phyloP scores from a whole-genome alignment of 2,797 vertebrate genomes.

The Microchirus variegatus region DNA sequence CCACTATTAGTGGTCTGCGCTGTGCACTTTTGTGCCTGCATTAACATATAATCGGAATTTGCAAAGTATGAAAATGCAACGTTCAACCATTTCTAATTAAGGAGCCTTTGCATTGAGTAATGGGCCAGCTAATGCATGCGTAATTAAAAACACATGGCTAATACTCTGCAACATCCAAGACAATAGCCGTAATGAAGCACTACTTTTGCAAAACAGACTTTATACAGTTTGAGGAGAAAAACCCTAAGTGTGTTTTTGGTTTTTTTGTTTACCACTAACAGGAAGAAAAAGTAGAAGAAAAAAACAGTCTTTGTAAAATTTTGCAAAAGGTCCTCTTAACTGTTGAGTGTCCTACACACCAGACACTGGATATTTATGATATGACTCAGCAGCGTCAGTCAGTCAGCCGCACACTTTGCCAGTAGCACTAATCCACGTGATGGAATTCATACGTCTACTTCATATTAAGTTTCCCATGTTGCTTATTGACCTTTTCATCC shows the following conservation, averaged over 20 bases:
- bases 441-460: constrained; percentile 80
- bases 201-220: background rate
- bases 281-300: constrained; percentile 39
- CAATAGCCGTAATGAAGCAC: background rate
- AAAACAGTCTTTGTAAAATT: constrained; percentile 72
- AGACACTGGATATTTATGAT: constrained; percentile 76
- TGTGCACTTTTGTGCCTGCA: background rate
- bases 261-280: constrained; percentile 9
- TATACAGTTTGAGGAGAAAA: constrained; percentile 18
- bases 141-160: background rate
- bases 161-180: background rate
- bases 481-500: constrained; percentile 84
- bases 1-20: background rate
- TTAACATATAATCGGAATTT: constrained; percentile 1
- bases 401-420: constrained; percentile 73
- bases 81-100: background rate
- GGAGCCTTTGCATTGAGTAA: background rate
- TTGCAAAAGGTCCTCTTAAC: constrained; percentile 68
- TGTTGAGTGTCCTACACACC: constrained; percentile 54
- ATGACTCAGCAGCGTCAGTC: constrained; percentile 76
- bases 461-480: constrained; percentile 78
- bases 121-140: background rate
- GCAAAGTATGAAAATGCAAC: background rate
- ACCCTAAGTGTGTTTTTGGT: background rate
- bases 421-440: constrained; percentile 77